Evolutionary conservation across 2,113 vertebrate species (phyloP), one percentile per base, ranked within the genome.

Genomic region (Labeo rohita): DNA sequence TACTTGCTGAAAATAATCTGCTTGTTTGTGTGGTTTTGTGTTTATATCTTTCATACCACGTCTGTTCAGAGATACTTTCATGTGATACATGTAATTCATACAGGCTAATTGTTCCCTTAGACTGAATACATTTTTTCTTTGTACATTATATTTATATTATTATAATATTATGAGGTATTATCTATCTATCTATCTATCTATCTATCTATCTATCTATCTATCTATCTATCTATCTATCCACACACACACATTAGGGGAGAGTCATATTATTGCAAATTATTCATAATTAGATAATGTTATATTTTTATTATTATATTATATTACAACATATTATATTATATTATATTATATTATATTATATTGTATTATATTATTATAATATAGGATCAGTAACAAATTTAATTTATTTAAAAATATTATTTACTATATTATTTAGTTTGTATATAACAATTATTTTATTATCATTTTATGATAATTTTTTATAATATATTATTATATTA

Each of bases 1-100:
- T 70, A 82, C 47, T 82, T 68, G 47, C 6, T 52, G 28, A 68
- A 82, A 36, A 70, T 82, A 82, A 70, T 82, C 80, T 52, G 47
- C 23, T 70, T 82, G 63, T 70, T 82, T 50, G 8, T 63, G 28
- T 11, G 4, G n/a, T 16, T 63, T 18, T 82, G 63, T 49, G 45
- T 82, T 10, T 3, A 3, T 54, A 77, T 28, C 49, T 18, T 54
- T 77, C 13, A 36, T 21, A 77, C 54, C 28, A 54, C 49, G 11
- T 23, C 6, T 74, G 43, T 49, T 47, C 45, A 74, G 21, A 74
- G 4, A 49, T 47, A 23, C 43, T n/a, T 73, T 73, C 5, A 47
- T 74, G 21, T 13, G 45, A 23, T 7, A 11, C 6, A 3, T 73
- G 5, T 47, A 23, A 74, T 45, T 74, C 1, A 74, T 13, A 13